Percentiles rank a stretch among this genome's conserved stretches.
Conservation (phyloP, 2,888 invertebrate species). For the Smittia sp. region DNA sequence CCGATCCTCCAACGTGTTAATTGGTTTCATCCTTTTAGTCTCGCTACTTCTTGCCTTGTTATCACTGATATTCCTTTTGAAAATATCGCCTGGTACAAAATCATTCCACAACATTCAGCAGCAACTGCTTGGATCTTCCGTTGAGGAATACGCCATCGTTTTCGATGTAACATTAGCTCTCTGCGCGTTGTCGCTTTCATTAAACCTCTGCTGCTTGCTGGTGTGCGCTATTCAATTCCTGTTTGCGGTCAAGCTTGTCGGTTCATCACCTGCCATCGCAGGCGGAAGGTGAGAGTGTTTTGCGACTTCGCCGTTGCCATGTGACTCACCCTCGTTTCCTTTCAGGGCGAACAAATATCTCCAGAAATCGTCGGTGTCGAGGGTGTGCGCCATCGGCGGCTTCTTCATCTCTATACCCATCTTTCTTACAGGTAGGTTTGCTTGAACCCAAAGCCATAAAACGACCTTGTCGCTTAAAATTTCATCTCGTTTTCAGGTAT, state of each 20-base stretch:
- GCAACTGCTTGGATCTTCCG: conserved; percentile 54
- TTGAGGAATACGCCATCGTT: conserved; percentile 82
- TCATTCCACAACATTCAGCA: conserved; percentile 24
- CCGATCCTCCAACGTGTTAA: neutral
- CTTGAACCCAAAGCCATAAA: neutral
- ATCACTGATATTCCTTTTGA: conserved; percentile 78
- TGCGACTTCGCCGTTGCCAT: neutral
- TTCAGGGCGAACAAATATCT: conserved; percentile 87
- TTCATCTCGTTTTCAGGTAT: conserved; percentile 64
- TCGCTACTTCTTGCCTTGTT: conserved; percentile 79
- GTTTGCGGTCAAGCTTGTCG: conserved; percentile 87
- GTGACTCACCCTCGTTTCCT: conserved; percentile 48
- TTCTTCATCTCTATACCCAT: conserved; percentile 94
- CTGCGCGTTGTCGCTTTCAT: conserved; percentile 81
- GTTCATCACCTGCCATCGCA: conserved; percentile 74
- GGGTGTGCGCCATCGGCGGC: conserved; percentile 88
- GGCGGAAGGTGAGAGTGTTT: conserved; percentile 49
- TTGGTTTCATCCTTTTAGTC: conserved; percentile 52
- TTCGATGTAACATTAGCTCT: conserved; percentile 89
- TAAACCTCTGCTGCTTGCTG: conserved; percentile 86
- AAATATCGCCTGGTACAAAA: conserved; percentile 68
- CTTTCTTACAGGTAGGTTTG: conserved; percentile 76
- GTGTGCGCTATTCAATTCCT: conserved; percentile 93
- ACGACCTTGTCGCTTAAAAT: conserved; percentile 21
- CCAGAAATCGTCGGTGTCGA: conserved; percentile 85